Base-by-base conservation (phyloP, 1,140 invertebrate species). In the Nylanderia fulva region DNA sequence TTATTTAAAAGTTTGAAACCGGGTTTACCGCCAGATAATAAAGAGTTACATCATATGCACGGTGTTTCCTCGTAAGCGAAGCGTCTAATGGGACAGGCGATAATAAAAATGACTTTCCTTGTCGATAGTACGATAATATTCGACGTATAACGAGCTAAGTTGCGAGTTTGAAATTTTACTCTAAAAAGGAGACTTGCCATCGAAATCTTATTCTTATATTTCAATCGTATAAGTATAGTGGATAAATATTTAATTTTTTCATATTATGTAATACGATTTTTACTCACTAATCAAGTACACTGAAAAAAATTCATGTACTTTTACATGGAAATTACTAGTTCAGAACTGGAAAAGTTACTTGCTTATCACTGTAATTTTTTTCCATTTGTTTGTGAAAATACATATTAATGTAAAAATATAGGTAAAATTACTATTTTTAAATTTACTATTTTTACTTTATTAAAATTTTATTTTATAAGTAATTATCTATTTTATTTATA, bases 1-100 rank as follows among this genome's bases (percentile, higher is more conserved):
- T 56, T 54, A 85, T 52, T 88, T 61, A 83, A 85, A 75, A 88
- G 83, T 88, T 48, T 74, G 52, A 87, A 88, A 88, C 71, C 48
- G 69, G 83, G 75, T 88, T 85, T 84, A 71, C 63, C 61, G 42
- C 63, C 24, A 85, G 84, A 88, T 88, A 88, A 88, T 88, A 88
- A 89, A 76, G 48, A 54, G 63, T 39, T 88, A 75, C 76, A 58
- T 82, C 86, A 64, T 58, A 66, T 72, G 56, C 66, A 29, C 18
- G 68, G 79, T 72, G 24, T 86, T 29, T 72, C n/a, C n/a, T 39
- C 0, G n/a, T 63, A 63, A 48, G 39, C 21, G n/a, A 60, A 5
- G 2, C 24, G n/a, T 86, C 64, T 58, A 77, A 36, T 85, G 42
- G 29, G 61, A 85, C 69, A 75, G 24, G 13, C 56, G 63, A 85